Evolutionary conservation across 92 coral and sea anemone species (phyloP).

Genomic region (Bergia sp.): DNA sequence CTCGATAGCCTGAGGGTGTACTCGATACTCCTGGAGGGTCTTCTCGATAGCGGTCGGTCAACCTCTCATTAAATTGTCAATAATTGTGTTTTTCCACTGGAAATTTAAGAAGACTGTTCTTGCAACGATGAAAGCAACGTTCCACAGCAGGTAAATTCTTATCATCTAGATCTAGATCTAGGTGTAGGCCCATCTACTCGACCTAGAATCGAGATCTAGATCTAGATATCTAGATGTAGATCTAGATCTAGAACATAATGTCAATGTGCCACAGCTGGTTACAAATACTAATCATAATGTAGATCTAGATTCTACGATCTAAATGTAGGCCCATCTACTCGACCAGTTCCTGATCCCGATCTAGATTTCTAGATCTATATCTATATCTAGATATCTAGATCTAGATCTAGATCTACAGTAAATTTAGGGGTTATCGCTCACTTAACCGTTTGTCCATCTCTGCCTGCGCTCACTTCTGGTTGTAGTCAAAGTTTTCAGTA

Average conservation of each 20-base stretch:
- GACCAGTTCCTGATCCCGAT: background rate
- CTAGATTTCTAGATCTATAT: background rate
- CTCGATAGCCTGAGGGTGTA: background rate
- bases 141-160: background rate
- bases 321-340: background rate
- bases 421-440: no score
- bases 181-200: background rate
- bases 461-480: no score
- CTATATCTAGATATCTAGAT: no score
- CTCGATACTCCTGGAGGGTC: background rate
- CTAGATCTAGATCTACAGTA: background rate
- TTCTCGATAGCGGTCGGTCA: background rate
- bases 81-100: background rate
- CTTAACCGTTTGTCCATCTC: no score
- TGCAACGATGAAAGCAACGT: background rate
- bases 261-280: background rate
- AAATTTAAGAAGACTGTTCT: no score
- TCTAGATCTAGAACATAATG: background rate
- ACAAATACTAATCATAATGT: background rate
- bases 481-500: no score
- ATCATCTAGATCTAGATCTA: background rate
- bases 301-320: background rate
- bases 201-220: background rate
- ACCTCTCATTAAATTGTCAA: background rate
- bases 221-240: no score